These are phyloP conservation scores for Gryllus bimaculatus DNA, from an alignment of 1,140 invertebrate species.

Conservation along the genomic window DNA sequence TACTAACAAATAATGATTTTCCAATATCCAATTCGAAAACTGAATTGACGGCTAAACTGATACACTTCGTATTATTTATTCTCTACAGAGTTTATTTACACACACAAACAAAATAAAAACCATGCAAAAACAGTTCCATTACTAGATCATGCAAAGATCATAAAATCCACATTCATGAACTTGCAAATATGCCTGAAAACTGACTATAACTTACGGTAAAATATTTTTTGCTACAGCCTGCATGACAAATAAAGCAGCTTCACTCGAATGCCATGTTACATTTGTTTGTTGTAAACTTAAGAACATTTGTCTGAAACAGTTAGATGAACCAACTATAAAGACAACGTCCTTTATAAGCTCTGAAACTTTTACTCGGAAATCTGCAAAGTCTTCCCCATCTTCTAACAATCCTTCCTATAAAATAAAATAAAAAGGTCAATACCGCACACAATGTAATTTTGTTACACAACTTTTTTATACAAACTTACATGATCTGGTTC, in stretches of 20 bases:
- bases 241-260: slow-evolving; percentile 94
- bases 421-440: slow-evolving; percentile 13
- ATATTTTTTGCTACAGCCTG: slow-evolving; percentile 92
- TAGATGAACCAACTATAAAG: slow-evolving; percentile 90
- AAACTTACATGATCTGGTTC: slow-evolving; percentile 73
- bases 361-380: slow-evolving; percentile 81
- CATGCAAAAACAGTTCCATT: no score
- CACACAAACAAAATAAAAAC: no score
- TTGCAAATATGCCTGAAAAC: not conserved
- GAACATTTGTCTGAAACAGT: slow-evolving; percentile 88
- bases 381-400: slow-evolving; percentile 74
- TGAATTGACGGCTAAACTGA: no score
- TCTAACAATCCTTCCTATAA: slow-evolving; percentile 74
- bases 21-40: no score
- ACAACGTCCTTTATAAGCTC: slow-evolving; percentile 95
- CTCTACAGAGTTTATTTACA: no score
- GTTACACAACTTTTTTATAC: not conserved
- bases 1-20: no score
- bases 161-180: not conserved
- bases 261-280: slow-evolving; percentile 81
- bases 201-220: slow-evolving; percentile 66
- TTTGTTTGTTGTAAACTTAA: slow-evolving; percentile 53
- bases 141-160: not conserved
- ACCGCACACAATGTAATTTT: slow-evolving; percentile 8
- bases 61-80: no score